Evolutionary conservation across 1,140 invertebrate species (phyloP).

Genomic region (Dinothrombium tinctorium): DNA sequence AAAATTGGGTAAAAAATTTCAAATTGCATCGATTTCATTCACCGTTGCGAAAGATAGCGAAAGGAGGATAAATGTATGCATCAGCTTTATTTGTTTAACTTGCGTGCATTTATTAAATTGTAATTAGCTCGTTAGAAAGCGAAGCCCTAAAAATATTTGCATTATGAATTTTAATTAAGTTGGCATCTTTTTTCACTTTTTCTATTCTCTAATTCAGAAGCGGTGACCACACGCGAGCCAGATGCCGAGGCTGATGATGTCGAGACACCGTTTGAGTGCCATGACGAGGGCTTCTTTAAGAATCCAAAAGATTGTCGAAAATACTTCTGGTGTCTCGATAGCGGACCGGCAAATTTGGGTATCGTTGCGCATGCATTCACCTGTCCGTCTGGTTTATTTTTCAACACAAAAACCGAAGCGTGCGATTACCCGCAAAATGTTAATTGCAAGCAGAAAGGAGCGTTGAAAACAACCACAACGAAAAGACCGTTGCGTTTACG

Average conservation of each 20-base stretch:
- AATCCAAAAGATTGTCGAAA: constrained; percentile 79
- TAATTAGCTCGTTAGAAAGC: too few relatives aligned
- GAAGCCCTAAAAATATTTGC: too few relatives aligned
- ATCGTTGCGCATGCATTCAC: constrained; percentile 69
- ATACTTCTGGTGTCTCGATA: constrained; percentile 80
- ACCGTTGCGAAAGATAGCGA: too few relatives aligned
- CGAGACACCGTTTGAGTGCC: constrained; percentile 66
- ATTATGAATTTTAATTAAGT: too few relatives aligned
- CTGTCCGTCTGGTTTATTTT: constrained; percentile 66
- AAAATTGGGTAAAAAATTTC: too few relatives aligned
- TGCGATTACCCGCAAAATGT: constrained; percentile 76
- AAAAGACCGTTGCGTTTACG: constrained; percentile 2
- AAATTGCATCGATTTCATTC: too few relatives aligned
- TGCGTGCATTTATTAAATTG: too few relatives aligned
- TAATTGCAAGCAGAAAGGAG: constrained; percentile 29
- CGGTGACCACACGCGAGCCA: constrained; percentile 52
- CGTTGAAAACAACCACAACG: not conserved
- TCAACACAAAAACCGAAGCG: constrained; percentile 69
- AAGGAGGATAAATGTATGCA: too few relatives aligned
- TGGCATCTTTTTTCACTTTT: too few relatives aligned
- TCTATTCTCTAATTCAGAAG: too few relatives aligned
- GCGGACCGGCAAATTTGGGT: constrained; percentile 59
- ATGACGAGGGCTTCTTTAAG: constrained; percentile 78
- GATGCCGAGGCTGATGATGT: too few relatives aligned
- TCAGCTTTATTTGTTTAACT: too few relatives aligned